phyloP scores from a whole-genome alignment of 2,797 vertebrate species.

The Leontopithecus rosalia region DNA sequence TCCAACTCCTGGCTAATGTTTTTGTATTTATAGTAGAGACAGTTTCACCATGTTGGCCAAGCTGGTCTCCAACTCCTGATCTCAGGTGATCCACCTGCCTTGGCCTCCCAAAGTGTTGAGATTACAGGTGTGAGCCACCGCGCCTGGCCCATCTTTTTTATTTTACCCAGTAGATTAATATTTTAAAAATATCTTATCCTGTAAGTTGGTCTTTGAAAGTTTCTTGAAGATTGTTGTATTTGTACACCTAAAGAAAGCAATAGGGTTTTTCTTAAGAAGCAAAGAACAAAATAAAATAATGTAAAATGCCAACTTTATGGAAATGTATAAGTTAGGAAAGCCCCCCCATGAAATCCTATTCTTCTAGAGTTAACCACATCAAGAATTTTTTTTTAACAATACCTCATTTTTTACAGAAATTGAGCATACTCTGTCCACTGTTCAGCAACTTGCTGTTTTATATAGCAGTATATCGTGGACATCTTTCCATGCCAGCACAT shows the following conservation, averaged over 20 bases:
- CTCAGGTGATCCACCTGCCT: not conserved
- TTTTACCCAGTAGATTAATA: not conserved
- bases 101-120: not conserved
- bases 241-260: not conserved
- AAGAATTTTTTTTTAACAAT: not conserved
- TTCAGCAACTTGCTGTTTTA: not conserved
- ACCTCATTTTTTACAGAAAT: not conserved
- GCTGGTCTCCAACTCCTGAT: not conserved
- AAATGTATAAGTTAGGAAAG: not conserved
- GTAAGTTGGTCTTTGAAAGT: not conserved
- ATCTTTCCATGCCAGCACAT: not conserved
- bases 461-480: not conserved
- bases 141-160: not conserved
- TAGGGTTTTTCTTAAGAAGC: not conserved
- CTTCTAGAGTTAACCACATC: not conserved
- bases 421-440: not conserved
- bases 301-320: not conserved
- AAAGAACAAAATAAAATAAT: not conserved
- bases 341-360: rapidly evolving
- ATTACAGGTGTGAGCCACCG: not conserved
- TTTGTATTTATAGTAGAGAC: not conserved
- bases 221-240: not conserved
- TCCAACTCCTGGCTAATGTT: not conserved
- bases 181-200: not conserved
- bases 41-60: not conserved